Evolutionary conservation across 2,113 vertebrate genomes (phyloP), one percentile per base, ranked within the genome.

Genomic region (Kryptolebias marmoratus): DNA sequence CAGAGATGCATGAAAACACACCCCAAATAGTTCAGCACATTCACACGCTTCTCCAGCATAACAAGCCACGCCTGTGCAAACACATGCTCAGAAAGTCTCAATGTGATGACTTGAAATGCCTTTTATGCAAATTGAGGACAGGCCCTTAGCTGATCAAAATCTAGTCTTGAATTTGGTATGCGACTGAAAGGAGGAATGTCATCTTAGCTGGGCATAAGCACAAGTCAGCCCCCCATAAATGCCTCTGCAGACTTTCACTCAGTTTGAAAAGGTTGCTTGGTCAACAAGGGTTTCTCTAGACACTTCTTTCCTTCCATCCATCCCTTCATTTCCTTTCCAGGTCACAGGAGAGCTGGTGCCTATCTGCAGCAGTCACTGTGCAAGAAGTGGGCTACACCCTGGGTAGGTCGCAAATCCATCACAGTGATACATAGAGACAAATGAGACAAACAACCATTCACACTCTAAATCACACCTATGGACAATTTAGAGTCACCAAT

Each of bases 91-190:
- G 53, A 87, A 90, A 89, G 87, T 90, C 81, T 87, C 83, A 88
- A 85, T 85, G 83, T 56, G 42, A 70, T 66, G 75, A 70, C 71
- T 85, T 73, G 64, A 83, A 83, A 77, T 83, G 80, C 76, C 80
- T 81, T 82, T 85, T 80, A 90, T 87, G 83, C 77, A 84, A 84
- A 88, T 86, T 80, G 71, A 82, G 74, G 71, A 81, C 58, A 64
- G 79, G 86, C 80, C 82, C 66, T 85, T 77, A 69, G 75, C 86
- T 83, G 83, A 87, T 88, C 83, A 84, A 70, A 86, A 88, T 89
- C 85, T 77, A 48, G 77, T 76, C 78, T 80, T 72, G 82, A 77
- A 88, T 89, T 83, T 83, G 83, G 87, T 83, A 80, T 84, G 79
- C 42, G 73, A 81, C 69, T 81, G 68, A 83, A 85, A 68, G 71